These are phyloP conservation scores for Drosophila punjabiensis DNA, from an alignment of 1,140 invertebrate genomes.

Conservation along the genomic window DNA sequence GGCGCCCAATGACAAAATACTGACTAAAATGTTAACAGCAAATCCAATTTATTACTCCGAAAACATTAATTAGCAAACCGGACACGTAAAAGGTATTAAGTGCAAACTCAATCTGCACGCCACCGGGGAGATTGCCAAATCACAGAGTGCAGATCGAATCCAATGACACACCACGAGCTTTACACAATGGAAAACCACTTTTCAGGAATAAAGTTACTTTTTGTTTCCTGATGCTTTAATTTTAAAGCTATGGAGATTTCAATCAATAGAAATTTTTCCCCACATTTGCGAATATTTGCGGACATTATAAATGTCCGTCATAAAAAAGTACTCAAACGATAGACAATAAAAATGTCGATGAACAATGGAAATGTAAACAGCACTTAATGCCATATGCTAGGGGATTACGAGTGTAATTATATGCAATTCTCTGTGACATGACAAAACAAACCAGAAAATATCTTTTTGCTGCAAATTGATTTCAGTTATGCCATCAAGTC, in stretches of 20 bases:
- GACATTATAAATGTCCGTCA: conserved; percentile 12
- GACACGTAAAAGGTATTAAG: conserved; percentile 65
- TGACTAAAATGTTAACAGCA: conserved; percentile 63
- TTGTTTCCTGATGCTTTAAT: conserved; percentile 2
- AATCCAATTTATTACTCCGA: conserved; percentile 64
- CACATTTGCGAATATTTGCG: conserved; percentile 4
- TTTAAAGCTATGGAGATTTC: neutral
- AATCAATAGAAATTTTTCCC: conserved; percentile 4
- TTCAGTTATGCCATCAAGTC: conserved; percentile 12
- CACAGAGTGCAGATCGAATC: conserved; percentile 35
- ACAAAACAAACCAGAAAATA: neutral
- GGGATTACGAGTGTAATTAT: conserved; percentile 44
- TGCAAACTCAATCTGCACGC: conserved; percentile 34
- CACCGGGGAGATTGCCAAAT: conserved; percentile 13
- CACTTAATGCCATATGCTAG: conserved; percentile 20
- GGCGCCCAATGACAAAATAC: conserved; percentile 25
- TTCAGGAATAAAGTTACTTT: neutral
- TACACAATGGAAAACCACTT: neutral
- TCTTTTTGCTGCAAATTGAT: conserved; percentile 23
- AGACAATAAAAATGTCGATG: conserved; percentile 21
- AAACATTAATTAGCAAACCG: conserved; percentile 62
- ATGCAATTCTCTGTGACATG: conserved; percentile 11
- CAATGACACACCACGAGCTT: conserved; percentile 24
- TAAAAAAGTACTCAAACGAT: conserved; percentile 13
- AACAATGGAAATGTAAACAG: conserved; percentile 21